Percentiles rank a stretch among this genome's conserved stretches.
Conservation (phyloP, 2,797 vertebrate species). For the Gymnoscopelus braueri region DNA sequence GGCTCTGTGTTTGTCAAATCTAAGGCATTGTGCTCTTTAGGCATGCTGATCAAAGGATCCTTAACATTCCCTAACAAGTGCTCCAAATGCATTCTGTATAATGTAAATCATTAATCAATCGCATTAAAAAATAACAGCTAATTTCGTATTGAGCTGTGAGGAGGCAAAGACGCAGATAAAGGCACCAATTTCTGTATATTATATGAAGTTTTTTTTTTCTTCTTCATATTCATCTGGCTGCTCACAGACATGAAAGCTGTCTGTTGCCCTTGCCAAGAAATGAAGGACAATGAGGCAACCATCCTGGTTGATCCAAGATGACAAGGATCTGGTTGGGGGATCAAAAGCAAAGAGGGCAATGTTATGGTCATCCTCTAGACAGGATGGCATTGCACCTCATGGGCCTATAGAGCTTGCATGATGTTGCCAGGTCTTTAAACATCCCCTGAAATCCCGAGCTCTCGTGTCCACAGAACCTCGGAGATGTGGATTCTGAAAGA, state of each 20-base stretch:
- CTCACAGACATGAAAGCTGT: constrained; percentile 66
- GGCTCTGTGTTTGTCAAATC: constrained; percentile 61
- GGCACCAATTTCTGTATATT: constrained; percentile 52
- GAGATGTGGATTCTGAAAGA: constrained; percentile 54
- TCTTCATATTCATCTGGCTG: constrained; percentile 70
- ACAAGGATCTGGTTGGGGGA: constrained; percentile 77
- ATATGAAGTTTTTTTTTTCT: constrained; percentile 46
- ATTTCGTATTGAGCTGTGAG: constrained; percentile 50
- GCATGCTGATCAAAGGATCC: constrained; percentile 71
- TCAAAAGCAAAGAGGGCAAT: constrained; percentile 70
- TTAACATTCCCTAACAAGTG: constrained; percentile 61
- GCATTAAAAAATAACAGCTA: constrained; percentile 47
- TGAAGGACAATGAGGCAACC: constrained; percentile 71
- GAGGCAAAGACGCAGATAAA: constrained; percentile 54
- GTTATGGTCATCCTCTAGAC: constrained; percentile 75
- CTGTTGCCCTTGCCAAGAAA: constrained; percentile 73
- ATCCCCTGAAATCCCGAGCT: constrained; percentile 49
- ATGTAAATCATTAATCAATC: constrained; percentile 58
- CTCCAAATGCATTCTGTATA: constrained; percentile 69
- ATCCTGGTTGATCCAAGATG: constrained; percentile 77
- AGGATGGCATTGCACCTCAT: constrained; percentile 66
- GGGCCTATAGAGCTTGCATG: constrained; percentile 69
- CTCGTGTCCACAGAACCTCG: constrained; percentile 46
- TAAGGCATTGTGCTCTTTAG: constrained; percentile 64
- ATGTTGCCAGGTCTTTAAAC: constrained; percentile 72